These are phyloP conservation scores for Malachius bipustulatus DNA, from an alignment of 2,888 invertebrate genomes.

Conservation along the genomic window DNA sequence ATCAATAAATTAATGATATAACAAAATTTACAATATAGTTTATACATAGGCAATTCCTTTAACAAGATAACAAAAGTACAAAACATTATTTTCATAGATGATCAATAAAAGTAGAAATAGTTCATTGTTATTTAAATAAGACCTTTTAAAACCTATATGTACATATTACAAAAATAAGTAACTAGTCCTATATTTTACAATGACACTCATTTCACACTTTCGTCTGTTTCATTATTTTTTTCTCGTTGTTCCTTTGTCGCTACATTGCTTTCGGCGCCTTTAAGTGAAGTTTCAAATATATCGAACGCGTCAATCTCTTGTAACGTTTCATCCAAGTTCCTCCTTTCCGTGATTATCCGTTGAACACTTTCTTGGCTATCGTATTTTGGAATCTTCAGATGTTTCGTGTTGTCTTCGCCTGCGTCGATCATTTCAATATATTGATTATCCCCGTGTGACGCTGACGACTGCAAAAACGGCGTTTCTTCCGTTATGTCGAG, in stretches of 20 bases:
- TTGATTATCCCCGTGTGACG: conserved; percentile 4
- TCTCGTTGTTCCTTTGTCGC: conserved; percentile 20
- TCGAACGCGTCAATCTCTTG: conserved; percentile 32
- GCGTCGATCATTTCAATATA: conserved; percentile 2
- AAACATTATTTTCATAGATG: conserved; percentile 22
- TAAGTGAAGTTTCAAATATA: conserved; percentile 34
- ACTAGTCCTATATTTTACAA: conserved; percentile 12
- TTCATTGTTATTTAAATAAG: conserved; percentile 16
- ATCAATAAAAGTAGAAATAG: conserved; percentile 22
- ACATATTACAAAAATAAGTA: conserved; percentile 13
- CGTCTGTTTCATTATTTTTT: conserved; percentile 15
- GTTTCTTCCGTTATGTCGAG: conserved; percentile 44
- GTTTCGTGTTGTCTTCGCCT: conserved; percentile 8
- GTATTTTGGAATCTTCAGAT: conserved; percentile 27
- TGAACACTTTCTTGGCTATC: conserved; percentile 43
- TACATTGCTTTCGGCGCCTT: conserved; percentile 29
- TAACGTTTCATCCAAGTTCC: conserved; percentile 42
- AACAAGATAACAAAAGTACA: conserved; percentile 18
- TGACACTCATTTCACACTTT: conserved; percentile 9
- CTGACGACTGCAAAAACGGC: conserved; percentile 31
- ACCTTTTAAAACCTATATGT: conserved; percentile 14
- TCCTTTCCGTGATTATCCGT: conserved; percentile 48
- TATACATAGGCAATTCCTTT: conserved; percentile 19
- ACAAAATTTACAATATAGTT: no score
- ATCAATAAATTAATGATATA: no score